Base-by-base conservation (phyloP, 2,113 vertebrate species). In the Solenodon paradoxus region DNA sequence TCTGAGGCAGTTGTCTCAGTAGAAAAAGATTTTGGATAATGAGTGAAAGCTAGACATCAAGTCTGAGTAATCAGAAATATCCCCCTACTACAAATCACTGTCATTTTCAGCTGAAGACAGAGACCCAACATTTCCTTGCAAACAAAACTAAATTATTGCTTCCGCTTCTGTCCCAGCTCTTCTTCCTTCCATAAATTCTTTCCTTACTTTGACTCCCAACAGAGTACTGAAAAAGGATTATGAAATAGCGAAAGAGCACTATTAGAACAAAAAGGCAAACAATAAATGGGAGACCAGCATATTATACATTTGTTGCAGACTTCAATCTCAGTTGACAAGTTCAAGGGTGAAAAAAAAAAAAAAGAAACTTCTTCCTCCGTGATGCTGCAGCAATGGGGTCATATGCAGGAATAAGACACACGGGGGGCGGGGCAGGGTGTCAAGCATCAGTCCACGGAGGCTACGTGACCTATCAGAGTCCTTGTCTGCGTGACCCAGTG, bases 321-420 rank as follows among this genome's bases (percentile, higher is more conserved):
- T 61, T 89, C 68, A 92, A 47, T 94, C 24, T 93, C 61, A 79
- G 57, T 47, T 92, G 69, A 83, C 35, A 91, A 78, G 84, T 61
- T 66, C 28, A 94, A 22, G 40, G 45, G 1, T 1, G 9, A 6
- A 24, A 45, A 53, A 69, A 49, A 47, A 45, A 47, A 66, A 53
- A 26, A n/a, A n/a, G n/a, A n/a, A n/a, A n/a, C n/a, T n/a, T n/a
- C 17, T 22, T 28, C 15, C 51, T 26, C 47, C 15, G 49, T 66
- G 51, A 83, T 88, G 59, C 22, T 74, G 35, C 1, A 64, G 17
- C 7, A 55, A 51, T 35, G 35, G 10, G 57, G 13, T 82, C 20
- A 30, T 61, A 16, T 20, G 49, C n/a, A 19, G 30, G 83, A 77
- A 13, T 42, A 55, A 84, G 90, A 13, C 4, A 2, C 20, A 51